Conservation (phyloP, 2,113 vertebrate species). For the Athene cunicularia region DNA sequence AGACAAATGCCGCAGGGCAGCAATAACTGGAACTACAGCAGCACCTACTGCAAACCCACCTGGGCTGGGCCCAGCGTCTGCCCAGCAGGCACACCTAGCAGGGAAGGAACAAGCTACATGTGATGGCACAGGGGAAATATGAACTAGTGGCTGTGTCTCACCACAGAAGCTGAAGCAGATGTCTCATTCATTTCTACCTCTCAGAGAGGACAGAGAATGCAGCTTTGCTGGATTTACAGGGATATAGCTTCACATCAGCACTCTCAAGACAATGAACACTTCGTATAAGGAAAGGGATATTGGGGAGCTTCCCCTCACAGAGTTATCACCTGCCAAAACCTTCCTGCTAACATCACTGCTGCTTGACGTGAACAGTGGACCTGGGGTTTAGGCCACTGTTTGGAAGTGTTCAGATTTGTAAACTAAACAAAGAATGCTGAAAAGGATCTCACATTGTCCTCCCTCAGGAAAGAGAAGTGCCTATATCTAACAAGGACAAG, state of each 20-base stretch:
- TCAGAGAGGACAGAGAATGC: not conserved
- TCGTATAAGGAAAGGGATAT: not conserved
- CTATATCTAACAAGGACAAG: not conserved
- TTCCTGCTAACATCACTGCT: not conserved
- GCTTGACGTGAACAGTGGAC: not conserved
- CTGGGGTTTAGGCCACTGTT: not conserved
- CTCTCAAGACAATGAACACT: not conserved
- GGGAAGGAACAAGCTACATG: not conserved
- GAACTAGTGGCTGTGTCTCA: not conserved
- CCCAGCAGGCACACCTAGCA: not conserved
- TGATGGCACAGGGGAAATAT: not conserved
- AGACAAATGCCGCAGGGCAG: fast-evolving
- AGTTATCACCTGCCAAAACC: not conserved
- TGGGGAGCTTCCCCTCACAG: not conserved
- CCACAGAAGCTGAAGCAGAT: not conserved
- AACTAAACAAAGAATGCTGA: not conserved
- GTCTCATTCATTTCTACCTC: not conserved
- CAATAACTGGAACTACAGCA: not conserved
- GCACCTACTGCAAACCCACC: not conserved
- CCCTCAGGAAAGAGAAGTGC: not conserved
- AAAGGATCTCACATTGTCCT: not conserved
- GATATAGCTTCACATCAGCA: not conserved
- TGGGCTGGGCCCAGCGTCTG: not conserved
- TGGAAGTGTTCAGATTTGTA: not conserved
- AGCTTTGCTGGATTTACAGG: not conserved